A percentile compares a stretch with the other conserved stretches of the same genome.
Evolutionary conservation across 2,797 vertebrate genomes (phyloP).

Genomic region (Xenops minutus): DNA sequence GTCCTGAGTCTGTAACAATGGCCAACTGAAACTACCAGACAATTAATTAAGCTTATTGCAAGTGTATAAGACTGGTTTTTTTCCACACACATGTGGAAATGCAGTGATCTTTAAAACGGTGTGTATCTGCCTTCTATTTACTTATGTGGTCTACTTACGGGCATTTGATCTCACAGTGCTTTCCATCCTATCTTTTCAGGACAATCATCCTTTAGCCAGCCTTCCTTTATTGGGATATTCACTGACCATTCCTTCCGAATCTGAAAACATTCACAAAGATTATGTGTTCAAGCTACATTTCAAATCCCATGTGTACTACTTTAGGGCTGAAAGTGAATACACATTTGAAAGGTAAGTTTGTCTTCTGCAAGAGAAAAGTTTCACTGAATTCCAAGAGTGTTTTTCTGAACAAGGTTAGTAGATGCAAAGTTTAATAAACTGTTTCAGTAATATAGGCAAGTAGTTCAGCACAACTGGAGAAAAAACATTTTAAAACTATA

Average conservation of each 20-base stretch:
- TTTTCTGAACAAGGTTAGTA: not conserved
- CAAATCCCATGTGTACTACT: conserved; percentile 98
- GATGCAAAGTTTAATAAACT: not conserved
- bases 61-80: not conserved
- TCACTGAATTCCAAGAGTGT: not conserved
- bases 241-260: conserved; percentile 89
- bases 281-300: conserved; percentile 98
- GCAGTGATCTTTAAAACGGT: not conserved
- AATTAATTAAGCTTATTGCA: not conserved
- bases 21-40: not conserved
- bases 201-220: conserved; percentile 96
- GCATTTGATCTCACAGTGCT: not conserved
- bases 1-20: not conserved
- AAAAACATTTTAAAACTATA: not conserved
- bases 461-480: not conserved
- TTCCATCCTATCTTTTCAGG: conserved; percentile 71
- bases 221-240: conserved; percentile 95
- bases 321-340: conserved; percentile 96
- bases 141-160: not conserved
- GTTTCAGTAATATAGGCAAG: not conserved
- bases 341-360: conserved; percentile 88
- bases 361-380: not conserved
- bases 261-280: conserved; percentile 98
- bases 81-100: accelerated
- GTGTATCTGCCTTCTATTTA: not conserved